Conservation (phyloP, 2,113 vertebrate genomes). For the Syrrhaptes paradoxus region DNA sequence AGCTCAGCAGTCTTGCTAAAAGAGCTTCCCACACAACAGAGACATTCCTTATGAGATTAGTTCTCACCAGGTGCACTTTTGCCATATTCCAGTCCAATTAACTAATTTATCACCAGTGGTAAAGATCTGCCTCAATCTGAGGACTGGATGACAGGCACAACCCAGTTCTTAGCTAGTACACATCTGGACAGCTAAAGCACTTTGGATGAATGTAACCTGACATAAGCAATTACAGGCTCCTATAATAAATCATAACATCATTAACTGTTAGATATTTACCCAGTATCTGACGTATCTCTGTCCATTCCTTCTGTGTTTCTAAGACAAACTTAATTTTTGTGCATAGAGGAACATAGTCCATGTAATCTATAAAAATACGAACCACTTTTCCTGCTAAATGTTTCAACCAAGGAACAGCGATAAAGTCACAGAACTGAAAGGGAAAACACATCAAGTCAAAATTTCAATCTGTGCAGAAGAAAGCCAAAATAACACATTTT, state of each 20-base stretch:
- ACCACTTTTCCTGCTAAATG: slow-evolving; percentile 79
- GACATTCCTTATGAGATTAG: background rate
- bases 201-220: background rate
- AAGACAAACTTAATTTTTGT: slow-evolving; percentile 79
- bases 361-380: slow-evolving; percentile 83
- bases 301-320: slow-evolving; percentile 83
- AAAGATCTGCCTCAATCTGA: background rate
- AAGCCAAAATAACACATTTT: background rate
- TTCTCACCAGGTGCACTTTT: background rate
- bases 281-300: slow-evolving; percentile 77
- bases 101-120: background rate
- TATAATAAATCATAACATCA: background rate
- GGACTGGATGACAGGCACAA: background rate
- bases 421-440: slow-evolving; percentile 87
- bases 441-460: background rate
- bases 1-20: background rate
- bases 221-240: background rate
- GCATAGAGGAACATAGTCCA: slow-evolving; percentile 82
- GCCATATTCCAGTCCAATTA: background rate
- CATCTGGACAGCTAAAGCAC: background rate
- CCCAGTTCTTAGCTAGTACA: background rate
- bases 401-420: slow-evolving; percentile 82
- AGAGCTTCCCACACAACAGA: background rate
- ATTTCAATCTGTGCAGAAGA: background rate
- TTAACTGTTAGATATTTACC: slow-evolving; percentile 64